phyloP scores from a whole-genome alignment of 2,797 vertebrate species.

The Pelochelys cantorii region DNA sequence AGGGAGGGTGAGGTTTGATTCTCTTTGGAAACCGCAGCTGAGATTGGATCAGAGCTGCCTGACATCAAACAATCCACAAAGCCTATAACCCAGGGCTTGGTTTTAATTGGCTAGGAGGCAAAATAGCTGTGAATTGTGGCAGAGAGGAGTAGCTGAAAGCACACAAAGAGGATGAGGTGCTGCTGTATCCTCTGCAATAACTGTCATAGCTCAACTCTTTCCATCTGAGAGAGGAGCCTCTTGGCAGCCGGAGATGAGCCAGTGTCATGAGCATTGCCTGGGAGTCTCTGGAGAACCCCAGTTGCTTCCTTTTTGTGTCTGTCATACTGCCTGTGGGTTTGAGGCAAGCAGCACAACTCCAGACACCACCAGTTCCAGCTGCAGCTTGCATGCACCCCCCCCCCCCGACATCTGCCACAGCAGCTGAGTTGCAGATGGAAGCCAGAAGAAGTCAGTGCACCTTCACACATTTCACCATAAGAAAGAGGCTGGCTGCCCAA shows the following conservation, averaged over 20 bases:
- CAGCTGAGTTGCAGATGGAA: accelerated
- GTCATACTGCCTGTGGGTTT: conserved; percentile 12
- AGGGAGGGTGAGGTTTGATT: not conserved
- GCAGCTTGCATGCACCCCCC: not conserved
- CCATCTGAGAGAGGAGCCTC: conserved; percentile 63
- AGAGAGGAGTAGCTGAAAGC: conserved; percentile 65
- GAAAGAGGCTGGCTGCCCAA: not conserved
- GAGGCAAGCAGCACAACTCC: accelerated
- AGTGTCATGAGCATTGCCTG: not conserved
- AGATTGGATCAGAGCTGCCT: not conserved
- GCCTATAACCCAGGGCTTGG: conserved; percentile 27
- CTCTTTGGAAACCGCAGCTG: not conserved
- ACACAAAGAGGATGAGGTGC: conserved; percentile 44
- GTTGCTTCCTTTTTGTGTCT: conserved; percentile 26
- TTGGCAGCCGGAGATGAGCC: conserved; percentile 69
- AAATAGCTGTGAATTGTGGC: conserved; percentile 42
- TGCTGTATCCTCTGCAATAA: conserved; percentile 57
- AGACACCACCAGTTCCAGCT: not conserved
- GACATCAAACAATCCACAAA: not conserved
- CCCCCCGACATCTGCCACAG: not conserved
- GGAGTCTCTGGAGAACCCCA: conserved; percentile 41
- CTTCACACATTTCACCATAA: not conserved
- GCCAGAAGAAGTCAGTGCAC: accelerated
- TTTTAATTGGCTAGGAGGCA: not conserved
- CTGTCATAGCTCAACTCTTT: conserved; percentile 56